Percentiles rank a stretch among this genome's conserved stretches.
phyloP scores from a whole-genome alignment of 2,888 invertebrate genomes.

The Platycheirus albimanus region DNA sequence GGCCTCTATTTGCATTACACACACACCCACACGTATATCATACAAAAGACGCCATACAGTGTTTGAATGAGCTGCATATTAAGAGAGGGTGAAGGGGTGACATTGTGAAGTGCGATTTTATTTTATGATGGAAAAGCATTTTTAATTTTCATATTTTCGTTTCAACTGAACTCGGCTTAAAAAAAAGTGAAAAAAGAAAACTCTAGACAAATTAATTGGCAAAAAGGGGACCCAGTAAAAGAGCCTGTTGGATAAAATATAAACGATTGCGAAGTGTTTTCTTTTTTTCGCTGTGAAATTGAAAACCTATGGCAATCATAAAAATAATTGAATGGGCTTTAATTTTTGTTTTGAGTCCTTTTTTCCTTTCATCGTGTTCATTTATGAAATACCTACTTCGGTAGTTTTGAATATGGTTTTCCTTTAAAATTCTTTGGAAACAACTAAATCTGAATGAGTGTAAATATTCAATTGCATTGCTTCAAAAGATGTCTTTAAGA shows the following conservation, averaged over 20 bases:
- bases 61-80: conserved; percentile 41
- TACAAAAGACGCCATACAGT: conserved; percentile 48
- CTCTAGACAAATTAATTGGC: conserved; percentile 11
- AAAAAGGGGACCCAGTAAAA: no score
- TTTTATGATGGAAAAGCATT: conserved; percentile 43
- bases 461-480: no score
- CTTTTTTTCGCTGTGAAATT: background rate
- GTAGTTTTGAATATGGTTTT: no score
- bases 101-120: conserved; percentile 67
- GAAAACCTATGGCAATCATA: background rate
- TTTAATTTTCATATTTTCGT: conserved; percentile 11
- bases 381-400: no score
- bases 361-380: no score
- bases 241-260: conserved; percentile 18
- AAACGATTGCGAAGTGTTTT: background rate
- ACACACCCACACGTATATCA: conserved; percentile 37
- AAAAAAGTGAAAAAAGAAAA: conserved; percentile 5
- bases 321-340: no score
- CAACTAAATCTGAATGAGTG: no score
- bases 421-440: no score
- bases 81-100: conserved; percentile 57
- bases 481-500: no score
- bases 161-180: conserved; percentile 4
- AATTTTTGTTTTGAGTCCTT: no score
- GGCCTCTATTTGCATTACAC: conserved; percentile 67